phyloP scores from a whole-genome alignment of 2,797 vertebrate species.

The Pangasius mekongensis region DNA sequence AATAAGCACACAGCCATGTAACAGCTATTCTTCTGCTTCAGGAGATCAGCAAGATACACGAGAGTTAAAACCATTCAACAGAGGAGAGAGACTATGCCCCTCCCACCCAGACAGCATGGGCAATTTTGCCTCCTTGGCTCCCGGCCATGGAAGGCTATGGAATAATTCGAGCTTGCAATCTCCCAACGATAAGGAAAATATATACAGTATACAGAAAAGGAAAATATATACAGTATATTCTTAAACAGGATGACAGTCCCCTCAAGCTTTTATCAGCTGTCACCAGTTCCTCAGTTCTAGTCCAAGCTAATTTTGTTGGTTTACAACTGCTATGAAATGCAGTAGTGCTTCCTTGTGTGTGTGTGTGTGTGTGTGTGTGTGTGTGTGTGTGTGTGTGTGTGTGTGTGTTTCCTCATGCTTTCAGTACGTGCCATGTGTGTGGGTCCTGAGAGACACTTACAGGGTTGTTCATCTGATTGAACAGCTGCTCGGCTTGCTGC shows the following conservation, averaged over 20 bases:
- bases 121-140: neutral
- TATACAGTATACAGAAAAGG: neutral
- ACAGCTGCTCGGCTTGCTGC: conserved; percentile 99
- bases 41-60: neutral
- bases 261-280: neutral
- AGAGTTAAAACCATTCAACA: neutral
- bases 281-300: neutral
- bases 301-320: neutral
- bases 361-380: conserved; percentile 4
- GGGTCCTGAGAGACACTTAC: conserved; percentile 87
- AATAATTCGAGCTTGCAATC: neutral
- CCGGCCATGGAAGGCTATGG: neutral
- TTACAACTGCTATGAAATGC: neutral
- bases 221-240: neutral
- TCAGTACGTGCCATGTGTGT: conserved; percentile 77
- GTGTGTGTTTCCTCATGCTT: conserved; percentile 87
- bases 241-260: too few species aligned
- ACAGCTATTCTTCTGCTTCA: neutral
- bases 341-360: neutral
- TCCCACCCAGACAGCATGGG: too few species aligned
- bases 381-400: conserved; percentile 53
- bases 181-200: neutral
- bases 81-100: neutral
- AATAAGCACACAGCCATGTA: neutral
- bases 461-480: conserved; percentile 99